These are phyloP conservation scores for Drosophila birchii DNA, from an alignment of 2,888 invertebrate genomes.

Conservation along the genomic window DNA sequence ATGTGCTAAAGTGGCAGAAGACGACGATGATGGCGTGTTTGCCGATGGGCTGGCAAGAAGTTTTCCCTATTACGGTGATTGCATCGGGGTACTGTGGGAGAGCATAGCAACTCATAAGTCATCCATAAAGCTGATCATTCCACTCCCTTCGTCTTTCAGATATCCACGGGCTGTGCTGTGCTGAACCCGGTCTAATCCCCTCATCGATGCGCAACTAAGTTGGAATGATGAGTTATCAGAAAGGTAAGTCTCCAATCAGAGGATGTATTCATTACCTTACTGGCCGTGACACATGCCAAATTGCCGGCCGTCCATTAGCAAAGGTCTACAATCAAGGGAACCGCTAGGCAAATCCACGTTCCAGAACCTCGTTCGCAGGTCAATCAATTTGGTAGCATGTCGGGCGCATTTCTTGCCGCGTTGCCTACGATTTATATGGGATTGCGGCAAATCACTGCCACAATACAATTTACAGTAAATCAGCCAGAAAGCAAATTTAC, in stretches of 20 bases:
- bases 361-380: constrained; percentile 9
- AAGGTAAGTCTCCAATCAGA: constrained; percentile 77
- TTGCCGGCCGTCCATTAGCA: constrained; percentile 22
- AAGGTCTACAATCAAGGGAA: constrained; percentile 11
- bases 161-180: constrained; percentile 32
- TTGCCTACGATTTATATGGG: constrained; percentile 50
- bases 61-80: constrained; percentile 30
- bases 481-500: constrained; percentile 71
- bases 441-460: constrained; percentile 26
- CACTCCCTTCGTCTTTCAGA: constrained; percentile 55
- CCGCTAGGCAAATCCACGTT: constrained; percentile 19
- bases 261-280: constrained; percentile 33
- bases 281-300: constrained; percentile 60
- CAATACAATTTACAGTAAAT: constrained; percentile 77
- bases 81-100: constrained; percentile 12
- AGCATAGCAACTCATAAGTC: constrained; percentile 17
- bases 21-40: constrained; percentile 33
- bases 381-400: constrained; percentile 65
- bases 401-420: constrained; percentile 47
- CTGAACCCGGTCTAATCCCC: constrained; percentile 12
- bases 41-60: constrained; percentile 16
- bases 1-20: constrained; percentile 42
- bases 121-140: constrained; percentile 28
- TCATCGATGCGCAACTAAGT: constrained; percentile 59
- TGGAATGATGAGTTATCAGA: constrained; percentile 83